These are phyloP conservation scores for human DNA, from an alignment of 2,113 vertebrate genomes.

Conservation along the genomic window GRCh38 chr4:8776001-8776500, in stretches of 20 bases:
- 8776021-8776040: too few relatives aligned
- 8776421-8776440: accelerated
- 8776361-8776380: too few relatives aligned
- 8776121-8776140: background rate
- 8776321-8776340: background rate
- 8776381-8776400: background rate
- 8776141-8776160: accelerated
- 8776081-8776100: accelerated
- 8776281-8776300: accelerated
- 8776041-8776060: accelerated
- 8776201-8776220: accelerated
- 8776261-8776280: too few relatives aligned
- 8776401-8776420: background rate
- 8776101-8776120: accelerated
- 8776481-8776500: accelerated
- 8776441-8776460: background rate
- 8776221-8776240: accelerated
- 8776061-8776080: accelerated
- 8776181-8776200: background rate
- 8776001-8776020: background rate
- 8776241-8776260: accelerated
- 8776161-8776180: accelerated
- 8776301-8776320: background rate
- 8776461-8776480: background rate
- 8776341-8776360: background rate